A percentile compares a stretch with the other conserved stretches of the same genome.
Conservation (phyloP, 1,140 invertebrate species). For the Aphelenchoides avenae region DNA sequence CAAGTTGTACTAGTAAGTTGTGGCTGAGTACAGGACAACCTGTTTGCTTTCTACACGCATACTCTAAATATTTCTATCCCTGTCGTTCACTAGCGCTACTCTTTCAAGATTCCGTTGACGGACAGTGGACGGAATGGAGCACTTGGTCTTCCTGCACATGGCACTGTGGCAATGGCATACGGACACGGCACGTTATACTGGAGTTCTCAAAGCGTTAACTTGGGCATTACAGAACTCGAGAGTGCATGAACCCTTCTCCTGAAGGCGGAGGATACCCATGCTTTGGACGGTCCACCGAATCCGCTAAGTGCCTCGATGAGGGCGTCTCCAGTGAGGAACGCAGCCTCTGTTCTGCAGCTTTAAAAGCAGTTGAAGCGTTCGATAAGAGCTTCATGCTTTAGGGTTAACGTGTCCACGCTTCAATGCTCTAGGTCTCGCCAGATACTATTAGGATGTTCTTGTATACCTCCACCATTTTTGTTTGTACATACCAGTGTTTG, state of each 20-base stretch:
- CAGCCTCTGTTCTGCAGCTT: too few relatives aligned
- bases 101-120: slow-evolving; percentile 36
- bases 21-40: background rate
- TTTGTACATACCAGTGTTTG: too few relatives aligned
- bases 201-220: too few relatives aligned
- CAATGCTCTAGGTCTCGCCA: too few relatives aligned
- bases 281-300: slow-evolving; percentile 13
- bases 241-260: slow-evolving; percentile 9
- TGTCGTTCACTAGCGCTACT: background rate
- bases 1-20: slow-evolving; percentile 27
- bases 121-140: slow-evolving; percentile 41
- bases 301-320: slow-evolving; percentile 2
- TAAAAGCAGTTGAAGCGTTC: too few relatives aligned
- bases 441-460: too few relatives aligned
- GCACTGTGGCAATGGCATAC: slow-evolving; percentile 29
- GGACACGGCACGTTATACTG: slow-evolving; percentile 4
- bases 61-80: background rate
- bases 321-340: too few relatives aligned
- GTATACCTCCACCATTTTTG: too few relatives aligned
- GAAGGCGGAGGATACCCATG: slow-evolving; percentile 6
- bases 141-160: slow-evolving; percentile 39
- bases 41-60: background rate
- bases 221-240: slow-evolving; percentile 10
- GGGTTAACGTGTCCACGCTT: too few relatives aligned
- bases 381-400: too few relatives aligned